phyloP scores from a whole-genome alignment of 2,888 invertebrate genomes.

The Erebia aethiops region DNA sequence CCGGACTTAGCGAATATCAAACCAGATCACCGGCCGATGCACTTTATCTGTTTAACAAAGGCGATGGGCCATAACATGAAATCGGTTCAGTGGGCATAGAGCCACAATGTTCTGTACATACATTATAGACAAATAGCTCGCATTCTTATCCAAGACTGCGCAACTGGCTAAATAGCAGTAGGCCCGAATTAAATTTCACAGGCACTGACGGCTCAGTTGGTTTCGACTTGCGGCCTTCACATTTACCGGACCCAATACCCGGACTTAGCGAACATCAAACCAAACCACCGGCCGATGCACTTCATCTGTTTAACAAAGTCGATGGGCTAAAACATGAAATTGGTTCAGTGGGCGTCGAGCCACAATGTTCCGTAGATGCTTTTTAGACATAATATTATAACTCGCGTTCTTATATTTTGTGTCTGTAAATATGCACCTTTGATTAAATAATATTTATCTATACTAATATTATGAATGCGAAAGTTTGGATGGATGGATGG shows the following conservation, averaged over 20 bases:
- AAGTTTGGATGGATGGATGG: no score
- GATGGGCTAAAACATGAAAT: slow-evolving; percentile 6
- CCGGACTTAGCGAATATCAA: slow-evolving; percentile 79
- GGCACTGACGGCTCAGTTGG: slow-evolving; percentile 72
- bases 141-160: slow-evolving; percentile 1
- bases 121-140: neutral
- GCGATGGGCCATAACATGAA: slow-evolving; percentile 3
- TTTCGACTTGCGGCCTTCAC: slow-evolving; percentile 77
- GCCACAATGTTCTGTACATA: neutral
- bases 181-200: slow-evolving; percentile 67
- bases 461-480: no score
- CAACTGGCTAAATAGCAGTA: slow-evolving; percentile 44
- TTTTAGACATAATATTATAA: neutral
- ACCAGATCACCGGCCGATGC: slow-evolving; percentile 35
- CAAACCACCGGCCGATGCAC: slow-evolving; percentile 34
- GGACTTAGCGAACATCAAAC: slow-evolving; percentile 76
- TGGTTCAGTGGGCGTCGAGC: neutral
- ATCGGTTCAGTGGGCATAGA: neutral
- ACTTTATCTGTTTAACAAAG: slow-evolving; percentile 23
- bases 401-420: neutral
- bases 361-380: slow-evolving; percentile 1
- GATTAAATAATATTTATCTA: no score
- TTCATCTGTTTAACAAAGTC: slow-evolving; percentile 20
- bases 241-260: slow-evolving; percentile 80
- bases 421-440: neutral